Evolutionary conservation across 2,888 invertebrate species (phyloP), one percentile per base, ranked within the genome.

Genomic region (Platerodrilus igneus): DNA sequence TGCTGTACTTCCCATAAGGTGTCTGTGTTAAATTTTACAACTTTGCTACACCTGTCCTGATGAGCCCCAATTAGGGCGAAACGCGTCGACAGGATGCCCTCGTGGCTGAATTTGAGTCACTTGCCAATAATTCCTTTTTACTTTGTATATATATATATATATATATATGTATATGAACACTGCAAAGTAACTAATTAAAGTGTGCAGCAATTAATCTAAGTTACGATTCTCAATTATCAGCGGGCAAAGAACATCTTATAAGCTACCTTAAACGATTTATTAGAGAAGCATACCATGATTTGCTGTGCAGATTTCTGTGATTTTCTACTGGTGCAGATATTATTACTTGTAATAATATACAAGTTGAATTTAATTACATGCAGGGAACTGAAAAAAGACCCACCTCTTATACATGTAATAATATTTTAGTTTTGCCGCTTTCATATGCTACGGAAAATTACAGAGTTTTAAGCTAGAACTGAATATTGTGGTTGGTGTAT

Each of bases 271-370:
- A 39, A 25, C 32, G 20, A 18, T 39, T 33, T 21, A 27, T 43
- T 6, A 32, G 34, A 8, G 38, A 43, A 17, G 32, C 27, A n/a
- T 25, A 39, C 14, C 18, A 9, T 13, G 34, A 37, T 13, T n/a
- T 22, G 21, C 17, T 38, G 8, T 5, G 15, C 8, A 31, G 28
- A 33, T 38, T 39, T 28, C 21, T 42, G 22, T 17, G 42, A 33
- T 42, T 42, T 28, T 42, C 33, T 15, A 42, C 42, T 6, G 42
- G 41, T 3, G 28, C 41, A 9, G 37, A 41, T 17, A 21, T 33
- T 4, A 21, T 21, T 21, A 21, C 4, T 3, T 21, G 21, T 21
- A 4, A 21, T 2, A 2, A 21, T 21, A 21, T 21, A 21, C 21
- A 21, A 21, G 4, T 21, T 3, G 21, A 21, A 21, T 21, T 21